These are phyloP conservation scores for Chaenocephalus aceratus DNA, from an alignment of 2,113 vertebrate genomes.

Conservation along the genomic window DNA sequence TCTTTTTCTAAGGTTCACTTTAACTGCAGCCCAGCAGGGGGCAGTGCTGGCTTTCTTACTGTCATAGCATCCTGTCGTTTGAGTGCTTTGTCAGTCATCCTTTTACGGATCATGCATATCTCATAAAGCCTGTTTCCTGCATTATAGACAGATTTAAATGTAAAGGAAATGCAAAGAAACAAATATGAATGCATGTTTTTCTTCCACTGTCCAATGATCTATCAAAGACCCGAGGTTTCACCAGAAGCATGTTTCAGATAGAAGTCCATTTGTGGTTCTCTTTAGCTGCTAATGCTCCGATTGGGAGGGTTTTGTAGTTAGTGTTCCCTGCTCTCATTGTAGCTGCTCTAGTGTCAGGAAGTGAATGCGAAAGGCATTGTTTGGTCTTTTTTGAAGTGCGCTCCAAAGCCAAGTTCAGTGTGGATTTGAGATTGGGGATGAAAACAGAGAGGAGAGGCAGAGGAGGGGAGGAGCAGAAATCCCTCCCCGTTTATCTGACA, in stretches of 20 bases:
- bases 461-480: slow-evolving; percentile 22
- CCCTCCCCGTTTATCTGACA: slow-evolving; percentile 26
- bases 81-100: background rate
- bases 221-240: too few species aligned
- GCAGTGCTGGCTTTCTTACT: slow-evolving; percentile 12
- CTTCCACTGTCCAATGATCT: too few species aligned
- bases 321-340: background rate
- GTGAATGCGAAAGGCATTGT: slow-evolving; percentile 4
- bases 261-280: too few species aligned
- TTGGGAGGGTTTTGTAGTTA: too few species aligned
- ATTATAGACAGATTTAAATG: background rate
- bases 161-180: background rate
- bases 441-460: background rate
- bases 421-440: background rate
- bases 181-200: too few species aligned
- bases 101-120: background rate
- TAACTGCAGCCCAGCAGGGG: slow-evolving; percentile 16
- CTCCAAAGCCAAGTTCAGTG: slow-evolving; percentile 5
- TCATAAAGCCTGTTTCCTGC: too few species aligned
- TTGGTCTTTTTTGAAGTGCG: background rate
- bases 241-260: too few species aligned
- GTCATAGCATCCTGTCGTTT: background rate
- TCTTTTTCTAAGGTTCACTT: background rate
- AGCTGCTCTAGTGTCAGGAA: background rate
- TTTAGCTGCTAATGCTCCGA: too few species aligned